These are phyloP conservation scores for Stenopsyche tienmushanensis DNA, from an alignment of 1,140 invertebrate genomes.

Conservation along the genomic window DNA sequence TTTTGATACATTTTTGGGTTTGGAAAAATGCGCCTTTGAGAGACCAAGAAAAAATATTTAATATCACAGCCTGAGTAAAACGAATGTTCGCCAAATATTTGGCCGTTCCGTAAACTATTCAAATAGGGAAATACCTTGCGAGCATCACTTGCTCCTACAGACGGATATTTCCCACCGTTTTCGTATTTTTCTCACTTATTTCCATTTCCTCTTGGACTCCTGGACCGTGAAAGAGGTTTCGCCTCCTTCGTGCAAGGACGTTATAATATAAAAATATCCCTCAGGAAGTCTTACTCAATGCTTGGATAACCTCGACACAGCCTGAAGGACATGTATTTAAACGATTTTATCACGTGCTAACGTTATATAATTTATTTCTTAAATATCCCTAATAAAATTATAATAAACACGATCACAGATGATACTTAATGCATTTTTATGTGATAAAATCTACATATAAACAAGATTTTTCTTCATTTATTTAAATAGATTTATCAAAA, in stretches of 20 bases:
- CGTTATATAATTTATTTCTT: no score
- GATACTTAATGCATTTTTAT: not conserved
- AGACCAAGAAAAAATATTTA: no score
- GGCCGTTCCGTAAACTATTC: conserved; percentile 17
- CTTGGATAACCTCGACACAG: not conserved
- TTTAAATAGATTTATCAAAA: no score
- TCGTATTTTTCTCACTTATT: conserved; percentile 39
- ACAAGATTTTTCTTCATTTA: no score
- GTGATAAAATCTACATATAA: not conserved
- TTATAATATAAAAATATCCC: conserved; percentile 30
- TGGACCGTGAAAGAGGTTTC: conserved; percentile 34
- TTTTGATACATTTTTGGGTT: no score
- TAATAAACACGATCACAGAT: no score
- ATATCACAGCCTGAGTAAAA: no score
- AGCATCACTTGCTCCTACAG: conserved; percentile 17
- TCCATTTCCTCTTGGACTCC: conserved; percentile 30
- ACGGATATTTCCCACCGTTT: conserved; percentile 31
- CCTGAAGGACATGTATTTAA: no score
- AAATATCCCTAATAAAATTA: no score
- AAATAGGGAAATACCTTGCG: conserved; percentile 15
- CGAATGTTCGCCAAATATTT: conserved; percentile 17
- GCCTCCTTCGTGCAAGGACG: conserved; percentile 13
- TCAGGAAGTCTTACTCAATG: conserved; percentile 16
- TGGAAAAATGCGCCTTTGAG: no score
- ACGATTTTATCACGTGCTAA: no score